Percentiles rank a stretch among this genome's conserved stretches.
phyloP scores from a whole-genome alignment of 2,113 vertebrate species.

The Zeus faber region DNA sequence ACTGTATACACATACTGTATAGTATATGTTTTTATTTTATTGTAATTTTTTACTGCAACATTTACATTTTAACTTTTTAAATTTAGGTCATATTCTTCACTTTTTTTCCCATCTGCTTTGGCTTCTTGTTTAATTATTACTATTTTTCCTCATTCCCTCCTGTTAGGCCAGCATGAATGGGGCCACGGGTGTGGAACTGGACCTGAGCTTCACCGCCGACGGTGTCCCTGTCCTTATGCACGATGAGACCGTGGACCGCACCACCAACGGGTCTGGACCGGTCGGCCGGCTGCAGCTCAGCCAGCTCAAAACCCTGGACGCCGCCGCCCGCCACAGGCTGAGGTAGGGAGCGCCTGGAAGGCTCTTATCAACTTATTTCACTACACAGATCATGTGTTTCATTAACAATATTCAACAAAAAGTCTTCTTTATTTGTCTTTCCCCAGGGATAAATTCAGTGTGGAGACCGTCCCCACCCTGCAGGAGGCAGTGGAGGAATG shows the following conservation, averaged over 20 bases:
- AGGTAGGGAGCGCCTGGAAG: slow-evolving; percentile 60
- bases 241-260: slow-evolving; percentile 89
- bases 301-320: slow-evolving; percentile 83
- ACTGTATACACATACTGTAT: too few relatives aligned
- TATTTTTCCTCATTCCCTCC: too few relatives aligned
- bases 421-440: not conserved
- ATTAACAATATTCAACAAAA: too few relatives aligned
- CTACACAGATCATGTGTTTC: too few relatives aligned
- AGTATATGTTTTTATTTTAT: too few relatives aligned
- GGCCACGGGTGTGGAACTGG: slow-evolving; percentile 87
- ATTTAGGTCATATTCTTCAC: too few relatives aligned
- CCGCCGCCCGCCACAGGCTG: slow-evolving; percentile 84
- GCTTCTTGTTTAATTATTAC: too few relatives aligned
- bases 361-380: too few relatives aligned
- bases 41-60: too few relatives aligned
- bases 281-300: slow-evolving; percentile 79
- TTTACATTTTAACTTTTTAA: too few relatives aligned
- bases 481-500: slow-evolving; percentile 87
- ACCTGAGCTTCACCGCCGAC: slow-evolving; percentile 88
- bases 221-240: slow-evolving; percentile 90
- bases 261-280: slow-evolving; percentile 86
- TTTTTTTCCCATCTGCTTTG: too few relatives aligned
- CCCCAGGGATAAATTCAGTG: slow-evolving; percentile 78
- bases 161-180: slow-evolving; percentile 88
- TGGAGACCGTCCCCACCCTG: slow-evolving; percentile 87